Evolutionary conservation across 1,140 invertebrate species (phyloP).

Genomic region (Drosophila asahinai): DNA sequence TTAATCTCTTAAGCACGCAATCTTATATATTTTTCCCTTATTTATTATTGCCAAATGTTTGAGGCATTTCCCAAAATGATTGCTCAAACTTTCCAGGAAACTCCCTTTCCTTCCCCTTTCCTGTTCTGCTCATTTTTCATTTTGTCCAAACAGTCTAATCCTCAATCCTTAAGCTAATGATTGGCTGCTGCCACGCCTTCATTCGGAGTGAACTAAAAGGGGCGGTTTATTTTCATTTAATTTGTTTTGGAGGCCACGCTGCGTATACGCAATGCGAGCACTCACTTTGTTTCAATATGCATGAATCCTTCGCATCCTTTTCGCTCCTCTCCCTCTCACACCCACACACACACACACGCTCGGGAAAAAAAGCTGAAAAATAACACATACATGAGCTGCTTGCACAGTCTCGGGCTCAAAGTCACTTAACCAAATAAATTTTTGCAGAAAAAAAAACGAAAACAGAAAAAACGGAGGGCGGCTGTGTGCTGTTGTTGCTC

Average conservation of each 20-base stretch:
- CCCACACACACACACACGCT: no score
- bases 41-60: not conserved
- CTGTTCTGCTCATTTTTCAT: slow-evolving; percentile 3
- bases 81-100: not conserved
- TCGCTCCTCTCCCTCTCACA: not conserved
- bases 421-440: slow-evolving; percentile 82
- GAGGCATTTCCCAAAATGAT: not conserved
- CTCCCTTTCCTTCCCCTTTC: not conserved
- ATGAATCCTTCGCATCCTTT: slow-evolving; percentile 39
- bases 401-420: slow-evolving; percentile 51
- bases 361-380: no score
- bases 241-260: slow-evolving; percentile 48
- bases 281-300: slow-evolving; percentile 81
- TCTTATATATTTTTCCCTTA: not conserved
- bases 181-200: slow-evolving; percentile 36
- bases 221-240: slow-evolving; percentile 27
- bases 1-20: not conserved
- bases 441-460: slow-evolving; percentile 38
- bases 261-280: slow-evolving; percentile 75
- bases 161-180: slow-evolving; percentile 58
- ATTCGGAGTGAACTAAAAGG: not conserved
- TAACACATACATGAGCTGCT: slow-evolving; percentile 20
- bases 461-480: slow-evolving; percentile 1
- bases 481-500: slow-evolving; percentile 46
- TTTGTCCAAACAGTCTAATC: not conserved